Base-by-base conservation (phyloP, 1,140 invertebrate genomes). In the Drosophila bocki region DNA sequence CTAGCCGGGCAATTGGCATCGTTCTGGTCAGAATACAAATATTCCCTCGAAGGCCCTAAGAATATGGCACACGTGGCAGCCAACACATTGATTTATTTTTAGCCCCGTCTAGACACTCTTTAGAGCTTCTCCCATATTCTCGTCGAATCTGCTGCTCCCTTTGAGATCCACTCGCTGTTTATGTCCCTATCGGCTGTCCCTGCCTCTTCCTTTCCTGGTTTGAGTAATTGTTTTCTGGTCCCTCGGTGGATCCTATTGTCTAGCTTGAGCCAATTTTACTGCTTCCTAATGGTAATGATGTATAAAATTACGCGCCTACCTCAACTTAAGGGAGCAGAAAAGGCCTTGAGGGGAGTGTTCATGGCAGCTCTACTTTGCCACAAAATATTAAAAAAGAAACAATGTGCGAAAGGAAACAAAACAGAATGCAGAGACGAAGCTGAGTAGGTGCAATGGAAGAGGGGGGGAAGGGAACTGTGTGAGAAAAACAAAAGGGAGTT, bases 1-100 rank as follows among this genome's bases (percentile, higher is more conserved):
- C 95, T 96, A 96, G 95, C 95, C 95, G 95, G 95, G 95, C 95
- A 57, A 63, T 32, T 15, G 56, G 26, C 0, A 0, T 0, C 3
- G 0, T 0, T 0, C 0, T 0, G 15, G 22, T 33, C 22, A 62
- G 53, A 29, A 45, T 53, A 45, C 32, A n/a, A 65, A 53, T n/a
- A 75, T 57, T 9, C 5, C 35, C 6, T 17, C 35, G 44, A 64
- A 60, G 17, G n/a, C 9, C 32, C 8, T 3, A 13, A 47, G 4
- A 57, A 33, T 44, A 54, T 47, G 47, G 50, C 39, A 48, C 60
- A 69, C 61, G 57, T 62, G 64, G 47, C 57, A 47, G 9, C 37
- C 13, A 3, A 13, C 12, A 32, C 44, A 48, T 77, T 39, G 35
- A 72, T 56, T 67, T 74, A 78, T 81, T 74, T 78, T 59, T 58